Conservation (phyloP, 92 coral and sea anemone species). For the Siderastrea siderea region DNA sequence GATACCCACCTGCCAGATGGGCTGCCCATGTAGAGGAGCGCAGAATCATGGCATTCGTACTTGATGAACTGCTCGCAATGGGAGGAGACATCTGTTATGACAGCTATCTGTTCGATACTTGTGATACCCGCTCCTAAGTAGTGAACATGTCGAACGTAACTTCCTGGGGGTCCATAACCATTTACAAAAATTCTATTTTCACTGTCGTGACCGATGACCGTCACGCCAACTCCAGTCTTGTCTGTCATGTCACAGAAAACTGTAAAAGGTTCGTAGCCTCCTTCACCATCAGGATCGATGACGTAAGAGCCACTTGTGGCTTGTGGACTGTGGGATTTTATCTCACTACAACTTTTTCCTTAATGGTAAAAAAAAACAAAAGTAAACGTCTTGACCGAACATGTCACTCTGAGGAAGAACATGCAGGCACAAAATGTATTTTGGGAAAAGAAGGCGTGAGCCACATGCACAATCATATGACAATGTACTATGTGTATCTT, state of each 20-base stretch:
- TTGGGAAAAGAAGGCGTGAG: no score
- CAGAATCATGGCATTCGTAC: constrained; percentile 16
- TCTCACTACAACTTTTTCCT: constrained; percentile 16
- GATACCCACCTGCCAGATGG: constrained; percentile 58
- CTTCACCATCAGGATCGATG: constrained; percentile 46
- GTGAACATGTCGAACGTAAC: constrained; percentile 12
- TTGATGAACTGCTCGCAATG: constrained; percentile 56
- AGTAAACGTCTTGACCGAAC: no score
- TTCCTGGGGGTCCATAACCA: background rate
- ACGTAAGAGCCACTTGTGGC: constrained; percentile 27
- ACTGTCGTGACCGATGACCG: constrained; percentile 60
- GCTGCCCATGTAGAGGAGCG: background rate
- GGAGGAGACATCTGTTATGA: background rate
- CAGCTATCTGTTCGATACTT: constrained; percentile 11
- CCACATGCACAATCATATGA: no score
- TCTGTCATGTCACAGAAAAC: constrained; percentile 66
- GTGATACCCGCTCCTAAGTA: constrained; percentile 4
- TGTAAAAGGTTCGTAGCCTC: constrained; percentile 23
- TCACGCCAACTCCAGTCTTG: constrained; percentile 54
- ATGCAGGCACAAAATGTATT: no score
- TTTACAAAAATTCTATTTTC: constrained; percentile 35
- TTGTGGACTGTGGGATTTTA: background rate
- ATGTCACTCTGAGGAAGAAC: no score
- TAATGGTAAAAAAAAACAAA: background rate
- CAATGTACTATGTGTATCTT: no score